Conservation (phyloP, 2,113 vertebrate genomes). For the Pterocles gutturalis region DNA sequence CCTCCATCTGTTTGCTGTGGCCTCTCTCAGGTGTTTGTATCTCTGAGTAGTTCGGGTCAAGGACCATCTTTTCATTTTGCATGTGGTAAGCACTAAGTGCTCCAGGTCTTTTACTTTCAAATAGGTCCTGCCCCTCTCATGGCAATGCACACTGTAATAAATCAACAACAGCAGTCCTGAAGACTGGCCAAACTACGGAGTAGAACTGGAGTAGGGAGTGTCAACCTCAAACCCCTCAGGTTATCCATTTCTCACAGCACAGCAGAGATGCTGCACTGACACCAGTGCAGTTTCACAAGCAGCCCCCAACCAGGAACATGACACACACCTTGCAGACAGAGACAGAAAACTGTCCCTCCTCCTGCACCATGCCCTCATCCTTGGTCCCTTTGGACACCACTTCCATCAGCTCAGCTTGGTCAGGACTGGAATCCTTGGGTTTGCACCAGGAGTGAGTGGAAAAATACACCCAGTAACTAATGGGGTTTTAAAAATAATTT, state of each 20-base stretch:
- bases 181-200: not conserved
- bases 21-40: not conserved
- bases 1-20: conserved; percentile 54
- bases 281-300: not conserved
- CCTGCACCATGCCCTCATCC: not conserved
- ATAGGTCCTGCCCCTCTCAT: not conserved
- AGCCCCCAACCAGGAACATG: not conserved
- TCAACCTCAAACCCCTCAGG: not conserved
- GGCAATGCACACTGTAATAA: accelerated
- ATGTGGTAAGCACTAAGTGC: conserved; percentile 6
- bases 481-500: conserved; percentile 73
- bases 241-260: not conserved
- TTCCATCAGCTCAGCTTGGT: conserved; percentile 3
- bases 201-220: not conserved
- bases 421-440: not conserved
- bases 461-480: conserved; percentile 64
- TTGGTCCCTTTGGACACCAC: not conserved
- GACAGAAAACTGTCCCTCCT: not conserved
- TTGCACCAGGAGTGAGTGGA: not conserved
- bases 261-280: not conserved
- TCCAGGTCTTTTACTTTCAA: not conserved
- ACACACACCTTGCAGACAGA: not conserved
- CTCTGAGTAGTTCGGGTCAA: conserved; percentile 7
- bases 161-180: not conserved
- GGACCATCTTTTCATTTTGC: conserved; percentile 27